Base-by-base conservation (phyloP, 2,888 invertebrate species). In the Mythimna albipuncta region DNA sequence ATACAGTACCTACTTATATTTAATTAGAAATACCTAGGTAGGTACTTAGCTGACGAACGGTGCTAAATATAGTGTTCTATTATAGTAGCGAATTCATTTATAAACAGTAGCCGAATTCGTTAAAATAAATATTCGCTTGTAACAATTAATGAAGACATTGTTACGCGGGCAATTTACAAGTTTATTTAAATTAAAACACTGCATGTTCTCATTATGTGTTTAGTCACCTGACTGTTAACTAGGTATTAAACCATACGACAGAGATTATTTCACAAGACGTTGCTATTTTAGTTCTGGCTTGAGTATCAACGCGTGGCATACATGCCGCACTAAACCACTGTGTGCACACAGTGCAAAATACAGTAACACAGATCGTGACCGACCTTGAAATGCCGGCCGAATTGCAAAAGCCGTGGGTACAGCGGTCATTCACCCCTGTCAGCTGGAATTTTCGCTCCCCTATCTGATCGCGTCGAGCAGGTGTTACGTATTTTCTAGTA, bases 261-360 rank as follows among this genome's bases (percentile, higher is more conserved):
- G 77, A 79, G 81, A 77, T 83, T 76, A 91, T 92, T 91, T 90
- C 91, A 88, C 91, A 91, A 91, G 94, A 93, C 91, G 91, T 80
- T 81, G 91, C 94, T 95, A 95, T 95, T 95, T 95, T 89, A 83
- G 93, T 92, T 88, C 94, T 95, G 94, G 95, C 94, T 89, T 86
- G 83, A 86, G 89, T 87, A 87, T 88, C 88, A 86, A 88, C 89
- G 83, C 88, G 77, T 77, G 64, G 77, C 79, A 82, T 76, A 75
- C 75, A 81, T 77, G 85, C 87, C 89, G 75, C 87, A 84, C 82
- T 77, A 78, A 86, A 73, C 79, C 67, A 79, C 83, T 83, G 78
- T 87, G 85, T 85, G 82, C 85, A 86, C 80, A 80, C 73, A 77
- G 74, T 83, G 80, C 78, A 85, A 83, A 75, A 77, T 81, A 77